Percentiles rank a stretch among this genome's conserved stretches.
phyloP scores from a whole-genome alignment of 1,140 invertebrate species.

The Cotesia typhae region DNA sequence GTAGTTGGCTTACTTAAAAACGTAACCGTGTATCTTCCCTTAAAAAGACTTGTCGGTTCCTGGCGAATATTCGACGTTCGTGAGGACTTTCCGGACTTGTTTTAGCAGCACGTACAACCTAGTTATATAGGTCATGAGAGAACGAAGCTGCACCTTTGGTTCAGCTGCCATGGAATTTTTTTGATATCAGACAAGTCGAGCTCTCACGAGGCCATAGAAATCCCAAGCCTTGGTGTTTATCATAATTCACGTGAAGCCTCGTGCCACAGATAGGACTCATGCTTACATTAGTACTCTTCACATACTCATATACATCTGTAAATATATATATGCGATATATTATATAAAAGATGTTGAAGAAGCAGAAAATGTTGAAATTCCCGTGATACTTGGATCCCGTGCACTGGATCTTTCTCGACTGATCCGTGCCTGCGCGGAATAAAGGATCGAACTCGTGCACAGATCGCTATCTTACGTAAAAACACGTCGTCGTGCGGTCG shows the following conservation, averaged over 20 bases:
- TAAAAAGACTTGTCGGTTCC: no score
- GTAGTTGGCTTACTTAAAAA: no score
- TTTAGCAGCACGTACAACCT: not conserved
- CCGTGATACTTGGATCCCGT: conserved; percentile 31
- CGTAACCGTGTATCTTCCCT: no score
- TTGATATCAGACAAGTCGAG: conserved; percentile 15
- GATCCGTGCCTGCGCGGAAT: conserved; percentile 43
- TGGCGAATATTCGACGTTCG: conserved; percentile 28
- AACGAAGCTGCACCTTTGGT: not conserved
- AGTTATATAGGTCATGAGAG: conserved; percentile 21
- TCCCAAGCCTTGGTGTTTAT: conserved; percentile 52
- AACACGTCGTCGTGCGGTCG: conserved; percentile 37
- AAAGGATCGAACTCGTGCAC: conserved; percentile 44
- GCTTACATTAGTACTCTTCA: conserved; percentile 1
- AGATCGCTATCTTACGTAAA: conserved; percentile 41
- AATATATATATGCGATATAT: not conserved
- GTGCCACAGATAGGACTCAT: conserved; percentile 1
- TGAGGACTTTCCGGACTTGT: conserved; percentile 12
- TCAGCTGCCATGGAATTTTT: conserved; percentile 27
- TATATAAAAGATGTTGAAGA: not conserved
- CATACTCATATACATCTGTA: no score
- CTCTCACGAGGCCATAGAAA: conserved; percentile 33
- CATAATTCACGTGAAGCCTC: conserved; percentile 53
- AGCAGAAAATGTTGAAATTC: conserved; percentile 31
- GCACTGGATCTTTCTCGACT: conserved; percentile 39